Conservation (phyloP, 2,113 vertebrate species). For the Garra rufa region DNA sequence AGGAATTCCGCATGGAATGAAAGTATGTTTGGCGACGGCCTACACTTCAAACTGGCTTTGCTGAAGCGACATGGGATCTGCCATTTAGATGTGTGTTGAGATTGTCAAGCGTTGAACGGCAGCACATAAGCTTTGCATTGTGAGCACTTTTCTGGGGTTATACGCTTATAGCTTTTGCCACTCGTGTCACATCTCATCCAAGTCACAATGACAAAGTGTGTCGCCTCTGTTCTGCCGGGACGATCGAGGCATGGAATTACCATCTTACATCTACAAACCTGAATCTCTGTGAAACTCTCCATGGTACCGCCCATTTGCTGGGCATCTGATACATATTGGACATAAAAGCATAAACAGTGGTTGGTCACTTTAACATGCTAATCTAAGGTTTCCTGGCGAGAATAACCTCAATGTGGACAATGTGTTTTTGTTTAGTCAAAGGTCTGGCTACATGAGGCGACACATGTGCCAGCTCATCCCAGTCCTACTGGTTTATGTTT, state of each 20-base stretch:
- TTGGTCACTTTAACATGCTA: background rate
- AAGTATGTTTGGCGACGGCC: background rate
- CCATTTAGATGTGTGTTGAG: slow-evolving; percentile 29
- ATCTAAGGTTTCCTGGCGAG: background rate
- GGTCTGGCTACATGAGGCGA: background rate
- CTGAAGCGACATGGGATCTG: background rate
- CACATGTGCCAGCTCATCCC: slow-evolving; percentile 46
- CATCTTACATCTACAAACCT: background rate
- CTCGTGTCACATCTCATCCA: slow-evolving; percentile 70
- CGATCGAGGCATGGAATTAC: slow-evolving; percentile 53
- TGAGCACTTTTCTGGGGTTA: slow-evolving; percentile 60
- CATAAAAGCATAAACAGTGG: background rate
- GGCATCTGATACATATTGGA: background rate
- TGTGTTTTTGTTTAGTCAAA: slow-evolving; percentile 38
- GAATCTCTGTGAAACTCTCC: background rate
- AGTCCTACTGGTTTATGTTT: slow-evolving; percentile 67
- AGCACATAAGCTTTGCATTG: slow-evolving; percentile 24
- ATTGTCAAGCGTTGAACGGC: slow-evolving; percentile 13
- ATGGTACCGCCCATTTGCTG: background rate
- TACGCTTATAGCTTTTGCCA: slow-evolving; percentile 65
- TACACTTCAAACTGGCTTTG: background rate
- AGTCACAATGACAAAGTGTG: slow-evolving; percentile 67
- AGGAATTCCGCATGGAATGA: background rate
- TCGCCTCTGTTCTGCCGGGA: slow-evolving; percentile 65
- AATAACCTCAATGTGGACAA: background rate